Evolutionary conservation across 2,113 vertebrate species (phyloP), one percentile per base, ranked within the genome.

Genomic region (Kryptolebias marmoratus): DNA sequence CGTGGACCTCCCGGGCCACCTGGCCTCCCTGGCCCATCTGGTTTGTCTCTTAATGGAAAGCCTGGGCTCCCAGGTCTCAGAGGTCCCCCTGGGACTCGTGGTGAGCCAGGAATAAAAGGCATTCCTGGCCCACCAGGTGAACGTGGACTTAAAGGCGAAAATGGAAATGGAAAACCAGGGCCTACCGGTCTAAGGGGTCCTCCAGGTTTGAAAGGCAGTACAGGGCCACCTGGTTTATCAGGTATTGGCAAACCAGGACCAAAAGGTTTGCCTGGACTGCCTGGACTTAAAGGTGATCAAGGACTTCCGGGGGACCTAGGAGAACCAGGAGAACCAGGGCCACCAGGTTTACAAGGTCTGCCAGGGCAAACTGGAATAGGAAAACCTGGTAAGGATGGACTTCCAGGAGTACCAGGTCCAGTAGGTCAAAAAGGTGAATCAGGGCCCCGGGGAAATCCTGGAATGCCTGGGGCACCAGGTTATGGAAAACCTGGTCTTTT

Each of bases 41-140:
- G 98, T 55, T 92, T 99, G 64, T 95, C 98, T 5, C 90, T 98
- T 36, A 96, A 96, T n/a, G 98, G 98, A 11, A 98, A 99, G 88
- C 97, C 97, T 15, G 98, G 98, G 3, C 89, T 95, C 16, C 94
- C 95, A 67, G 98, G 98, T 0, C 87, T 92, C 1, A 95, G 95
- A 0, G 98, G 98, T 0, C 88, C 94, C n/a, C 93, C 95, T 4
- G 98, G 98, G 0, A 49, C 93, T 70, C 94, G 94, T 39, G 98
- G 97, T 0, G 96, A 98, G 72, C 96, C 96, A 0, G 98, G 98
- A 48, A 64, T 89, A 0, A 96, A 96, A 30, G 98, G 98, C 47
- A 87, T 92, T 74, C 79, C 82, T 0, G 98, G 98, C 10, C 81
- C 81, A 57, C 94, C 95, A 0, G 98, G 98, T 61, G 96, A 98